Conservation (phyloP, 1,140 invertebrate species). For the Anadara kagoshimensis region DNA sequence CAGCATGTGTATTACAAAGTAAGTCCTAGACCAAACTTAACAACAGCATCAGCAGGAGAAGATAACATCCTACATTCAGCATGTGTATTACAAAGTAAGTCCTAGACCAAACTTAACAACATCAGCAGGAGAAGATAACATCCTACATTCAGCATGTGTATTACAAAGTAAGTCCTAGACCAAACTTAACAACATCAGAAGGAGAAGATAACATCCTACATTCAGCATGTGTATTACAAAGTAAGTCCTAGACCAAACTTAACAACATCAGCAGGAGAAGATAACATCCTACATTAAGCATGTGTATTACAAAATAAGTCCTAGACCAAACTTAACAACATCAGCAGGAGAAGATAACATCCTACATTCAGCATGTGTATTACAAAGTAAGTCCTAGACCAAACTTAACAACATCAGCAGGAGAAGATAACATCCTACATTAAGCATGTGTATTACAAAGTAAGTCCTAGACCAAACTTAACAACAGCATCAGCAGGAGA, state of each 20-base stretch:
- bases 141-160: not conserved
- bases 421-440: not conserved
- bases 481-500: not conserved
- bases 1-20: not conserved
- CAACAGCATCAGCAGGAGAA: not conserved
- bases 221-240: not conserved
- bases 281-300: not conserved
- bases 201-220: not conserved
- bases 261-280: not conserved
- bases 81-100: not conserved
- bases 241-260: not conserved
- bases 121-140: not conserved
- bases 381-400: not conserved
- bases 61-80: not conserved
- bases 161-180: not conserved
- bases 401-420: not conserved
- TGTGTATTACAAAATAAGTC: not conserved
- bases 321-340: not conserved
- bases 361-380: not conserved
- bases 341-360: not conserved
- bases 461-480: not conserved
- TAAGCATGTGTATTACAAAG: not conserved
- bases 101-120: not conserved
- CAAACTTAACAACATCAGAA: too few species aligned
- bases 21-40: not conserved